These are phyloP conservation scores for Cygnus olor DNA, from an alignment of 2,797 vertebrate genomes.

Conservation along the genomic window DNA sequence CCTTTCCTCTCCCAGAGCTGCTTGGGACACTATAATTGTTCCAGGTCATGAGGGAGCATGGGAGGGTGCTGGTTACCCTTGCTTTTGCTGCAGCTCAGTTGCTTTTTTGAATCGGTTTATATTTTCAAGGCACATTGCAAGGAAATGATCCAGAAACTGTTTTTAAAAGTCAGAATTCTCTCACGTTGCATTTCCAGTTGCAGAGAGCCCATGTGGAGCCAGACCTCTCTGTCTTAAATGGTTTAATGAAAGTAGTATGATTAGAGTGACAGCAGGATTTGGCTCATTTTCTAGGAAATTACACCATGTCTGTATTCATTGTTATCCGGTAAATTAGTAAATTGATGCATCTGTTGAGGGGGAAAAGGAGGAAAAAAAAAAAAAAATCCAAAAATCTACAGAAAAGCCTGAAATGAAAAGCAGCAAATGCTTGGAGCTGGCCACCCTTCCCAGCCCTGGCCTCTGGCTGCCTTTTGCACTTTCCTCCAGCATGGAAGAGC, in stretches of 20 bases:
- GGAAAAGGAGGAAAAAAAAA: no score
- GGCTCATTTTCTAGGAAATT: slow-evolving; percentile 40
- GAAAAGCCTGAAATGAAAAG: neutral
- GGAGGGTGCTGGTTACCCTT: neutral
- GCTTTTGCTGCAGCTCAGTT: neutral
- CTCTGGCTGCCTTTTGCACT: neutral
- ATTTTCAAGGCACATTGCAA: neutral
- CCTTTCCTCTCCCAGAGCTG: neutral
- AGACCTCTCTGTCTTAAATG: neutral
- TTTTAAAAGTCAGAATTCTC: neutral
- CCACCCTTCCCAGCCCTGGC: neutral
- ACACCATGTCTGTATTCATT: neutral
- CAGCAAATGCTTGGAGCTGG: neutral
- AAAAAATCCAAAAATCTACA: neutral
- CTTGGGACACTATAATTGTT: neutral
- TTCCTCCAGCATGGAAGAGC: accelerated
- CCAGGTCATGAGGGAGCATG: neutral
- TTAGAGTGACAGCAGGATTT: neutral
- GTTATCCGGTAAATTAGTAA: neutral
- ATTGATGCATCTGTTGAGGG: neutral
- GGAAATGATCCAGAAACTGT: neutral
- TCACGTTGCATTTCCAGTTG: accelerated
- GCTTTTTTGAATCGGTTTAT: neutral
- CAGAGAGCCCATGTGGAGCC: neutral
- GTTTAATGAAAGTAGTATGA: neutral